Evolutionary conservation across 2,888 invertebrate species (phyloP), one percentile per base, ranked within the genome.

Genomic region (Callosobruchus maculatus): DNA sequence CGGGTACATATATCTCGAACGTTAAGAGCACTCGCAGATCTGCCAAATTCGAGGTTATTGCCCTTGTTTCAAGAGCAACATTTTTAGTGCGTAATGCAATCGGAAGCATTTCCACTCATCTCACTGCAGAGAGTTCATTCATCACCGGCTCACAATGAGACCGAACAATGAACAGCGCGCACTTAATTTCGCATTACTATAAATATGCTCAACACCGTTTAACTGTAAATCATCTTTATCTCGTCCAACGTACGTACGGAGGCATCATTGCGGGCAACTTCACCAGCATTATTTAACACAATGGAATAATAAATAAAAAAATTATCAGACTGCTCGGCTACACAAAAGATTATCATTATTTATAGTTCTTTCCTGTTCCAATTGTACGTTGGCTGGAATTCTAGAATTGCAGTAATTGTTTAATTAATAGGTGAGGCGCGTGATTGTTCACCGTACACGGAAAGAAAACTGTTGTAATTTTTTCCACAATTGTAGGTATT

Each of bases 281-380:
- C 49, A 49, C 5, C 49, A 49, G 49, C 49, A 49, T 49, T 68
- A 68, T 68, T 68, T 68, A 21, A 68, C 21, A 68, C 68, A 68
- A 68, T 68, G 68, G 22, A 22, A 22, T 22, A 68, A 68, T 68
- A 68, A 68, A 68, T 68, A 68, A 68, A 49, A 49, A 22, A 68
- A 68, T 68, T 68, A 68, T 68, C 68, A 68, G 68, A 68, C 68
- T 68, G 68, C 21, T 21, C 21, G 68, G 22, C 68, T 22, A 68
- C 22, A 21, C 22, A 68, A 22, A 68, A 21, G 68, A 68, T 22
- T 21, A 22, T 68, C 22, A 68, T 68, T 68, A 21, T 21, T 68
- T 68, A 68, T 68, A 21, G 68, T 68, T 68, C 21, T 68, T 68
- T 49, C 49, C 49, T 49, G 49, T 49, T 49, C 49, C 49, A 49